phyloP scores from a whole-genome alignment of 2,888 invertebrate genomes.

The Conistra vaccinii region DNA sequence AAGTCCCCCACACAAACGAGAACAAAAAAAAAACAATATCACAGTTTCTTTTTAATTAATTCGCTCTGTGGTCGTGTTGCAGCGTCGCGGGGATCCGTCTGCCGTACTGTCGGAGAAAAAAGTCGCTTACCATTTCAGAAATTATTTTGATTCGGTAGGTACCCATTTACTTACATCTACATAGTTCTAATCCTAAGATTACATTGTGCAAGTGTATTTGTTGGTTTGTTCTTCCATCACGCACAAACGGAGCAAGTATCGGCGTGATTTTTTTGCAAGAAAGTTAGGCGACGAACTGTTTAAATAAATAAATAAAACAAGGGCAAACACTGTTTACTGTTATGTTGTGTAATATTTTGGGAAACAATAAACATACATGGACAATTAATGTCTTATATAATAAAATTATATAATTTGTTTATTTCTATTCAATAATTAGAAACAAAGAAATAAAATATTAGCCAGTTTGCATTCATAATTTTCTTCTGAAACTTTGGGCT shows the following conservation, averaged over 20 bases:
- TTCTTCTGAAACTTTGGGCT: not conserved
- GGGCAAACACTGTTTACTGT: not conserved
- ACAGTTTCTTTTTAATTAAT: conserved; percentile 56
- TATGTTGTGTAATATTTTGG: not conserved
- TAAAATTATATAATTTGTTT: not conserved
- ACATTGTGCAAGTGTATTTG: not conserved
- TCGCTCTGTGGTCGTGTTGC: conserved; percentile 50
- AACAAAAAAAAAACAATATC: conserved; percentile 40
- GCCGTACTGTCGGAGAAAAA: conserved; percentile 12
- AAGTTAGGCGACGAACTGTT: not conserved
- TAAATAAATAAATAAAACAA: no score
- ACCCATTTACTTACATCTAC: not conserved
- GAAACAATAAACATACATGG: not conserved
- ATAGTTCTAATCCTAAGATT: not conserved
- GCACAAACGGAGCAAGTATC: not conserved
- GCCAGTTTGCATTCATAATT: not conserved
- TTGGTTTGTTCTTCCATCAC: not conserved
- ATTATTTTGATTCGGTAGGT: not conserved
- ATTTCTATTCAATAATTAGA: not conserved
- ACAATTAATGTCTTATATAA: not conserved
- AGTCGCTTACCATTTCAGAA: not conserved
- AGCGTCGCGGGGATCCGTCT: conserved; percentile 21
- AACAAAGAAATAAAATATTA: not conserved
- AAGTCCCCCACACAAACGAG: conserved; percentile 4
- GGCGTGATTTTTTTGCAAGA: not conserved